These are phyloP conservation scores for Lycaena phlaeas DNA, from an alignment of 2,888 invertebrate genomes.

Conservation along the genomic window DNA sequence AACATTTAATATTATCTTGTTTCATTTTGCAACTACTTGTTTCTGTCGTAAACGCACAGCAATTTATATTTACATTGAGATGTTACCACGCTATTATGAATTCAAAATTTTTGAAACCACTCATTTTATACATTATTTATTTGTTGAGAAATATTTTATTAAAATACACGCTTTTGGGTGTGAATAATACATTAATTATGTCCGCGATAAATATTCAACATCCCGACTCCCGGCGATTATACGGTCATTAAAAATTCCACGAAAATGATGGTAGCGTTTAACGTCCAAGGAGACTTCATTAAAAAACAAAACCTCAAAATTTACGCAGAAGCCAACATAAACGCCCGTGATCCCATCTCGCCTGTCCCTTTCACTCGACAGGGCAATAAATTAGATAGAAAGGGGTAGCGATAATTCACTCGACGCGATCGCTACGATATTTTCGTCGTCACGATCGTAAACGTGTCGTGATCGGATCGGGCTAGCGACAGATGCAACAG, in stretches of 20 bases:
- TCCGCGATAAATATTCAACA: not conserved
- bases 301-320: not conserved
- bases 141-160: too few relatives aligned
- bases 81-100: too few relatives aligned
- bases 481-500: constrained; percentile 24
- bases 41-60: too few relatives aligned
- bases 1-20: too few relatives aligned
- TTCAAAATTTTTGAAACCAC: too few relatives aligned
- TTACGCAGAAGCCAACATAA: constrained; percentile 5
- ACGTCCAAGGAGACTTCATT: constrained; percentile 1
- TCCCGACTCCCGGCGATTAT: not conserved
- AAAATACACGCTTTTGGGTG: too few relatives aligned
- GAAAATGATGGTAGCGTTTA: not conserved
- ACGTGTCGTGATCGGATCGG: constrained; percentile 39
- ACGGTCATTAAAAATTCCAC: constrained; percentile 2
- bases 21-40: too few relatives aligned
- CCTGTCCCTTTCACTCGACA: constrained; percentile 35
- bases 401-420: constrained; percentile 47
- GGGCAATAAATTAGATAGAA: constrained; percentile 44
- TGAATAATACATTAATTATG: constrained; percentile 3
- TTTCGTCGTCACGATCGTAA: constrained; percentile 57
- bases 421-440: constrained; percentile 48
- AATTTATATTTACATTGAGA: too few relatives aligned
- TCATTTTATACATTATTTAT: too few relatives aligned
- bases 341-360: constrained; percentile 14